A percentile compares a stretch with the other conserved stretches of the same genome.
Conservation (phyloP, 1,140 invertebrate species). For the Megathymus violae region DNA sequence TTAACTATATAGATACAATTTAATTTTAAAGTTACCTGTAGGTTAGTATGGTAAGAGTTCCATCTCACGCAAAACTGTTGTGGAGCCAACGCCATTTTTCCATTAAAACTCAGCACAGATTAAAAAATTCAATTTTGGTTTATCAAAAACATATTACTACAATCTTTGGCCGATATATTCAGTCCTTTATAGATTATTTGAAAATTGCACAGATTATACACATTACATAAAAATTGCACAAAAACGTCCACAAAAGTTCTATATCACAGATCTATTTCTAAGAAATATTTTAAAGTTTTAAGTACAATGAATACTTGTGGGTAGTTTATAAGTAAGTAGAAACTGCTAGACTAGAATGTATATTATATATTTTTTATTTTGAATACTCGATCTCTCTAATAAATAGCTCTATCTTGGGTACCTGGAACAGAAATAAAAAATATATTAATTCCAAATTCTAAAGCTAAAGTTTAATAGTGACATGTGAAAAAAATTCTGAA, state of each 20-base stretch:
- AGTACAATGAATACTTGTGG: conserved; percentile 56
- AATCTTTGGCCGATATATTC: conserved; percentile 68
- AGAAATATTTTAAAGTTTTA: conserved; percentile 59
- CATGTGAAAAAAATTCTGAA: no score
- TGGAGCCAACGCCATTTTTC: conserved; percentile 81
- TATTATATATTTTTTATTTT: conserved; percentile 53
- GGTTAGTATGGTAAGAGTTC: conserved; percentile 94
- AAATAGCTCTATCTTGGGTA: conserved; percentile 46
- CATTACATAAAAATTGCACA: conserved; percentile 45
- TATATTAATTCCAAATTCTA: not conserved
- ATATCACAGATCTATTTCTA: conserved; percentile 68
- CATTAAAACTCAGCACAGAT: conserved; percentile 34
- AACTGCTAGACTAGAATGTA: conserved; percentile 77
- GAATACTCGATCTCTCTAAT: conserved; percentile 58
- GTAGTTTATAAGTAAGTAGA: conserved; percentile 62
- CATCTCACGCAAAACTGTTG: conserved; percentile 93
- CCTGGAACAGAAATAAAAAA: conserved; percentile 57
- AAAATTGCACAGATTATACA: conserved; percentile 55
- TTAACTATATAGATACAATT: no score
- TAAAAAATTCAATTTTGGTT: conserved; percentile 35
- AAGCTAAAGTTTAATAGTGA: no score
- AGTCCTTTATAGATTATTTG: conserved; percentile 44
- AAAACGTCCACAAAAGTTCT: conserved; percentile 36
- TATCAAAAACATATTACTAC: conserved; percentile 39
- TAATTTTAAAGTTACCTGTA: no score